Evolutionary conservation across 2,797 vertebrate species (phyloP).

Genomic region (Gallinago solitaria): DNA sequence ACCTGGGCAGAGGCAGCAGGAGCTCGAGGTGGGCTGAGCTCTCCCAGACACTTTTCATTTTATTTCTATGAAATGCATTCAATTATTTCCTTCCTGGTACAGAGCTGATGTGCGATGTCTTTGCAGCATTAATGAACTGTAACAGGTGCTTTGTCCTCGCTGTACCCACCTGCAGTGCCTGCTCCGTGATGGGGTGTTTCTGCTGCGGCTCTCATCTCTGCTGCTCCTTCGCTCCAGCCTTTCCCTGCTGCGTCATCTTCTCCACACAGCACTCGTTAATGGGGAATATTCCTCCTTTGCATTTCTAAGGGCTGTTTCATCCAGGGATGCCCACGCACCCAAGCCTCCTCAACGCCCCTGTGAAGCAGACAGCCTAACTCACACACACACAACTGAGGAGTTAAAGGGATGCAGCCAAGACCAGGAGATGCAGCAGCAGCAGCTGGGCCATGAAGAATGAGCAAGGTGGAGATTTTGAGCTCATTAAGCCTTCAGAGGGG

Average conservation of each 20-base stretch:
- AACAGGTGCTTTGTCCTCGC: not conserved
- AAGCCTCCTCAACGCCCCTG: not conserved
- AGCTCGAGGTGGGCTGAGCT: not conserved
- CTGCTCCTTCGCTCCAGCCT: not conserved
- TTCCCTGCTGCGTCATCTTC: not conserved
- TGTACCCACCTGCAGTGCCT: not conserved
- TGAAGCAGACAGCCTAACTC: not conserved
- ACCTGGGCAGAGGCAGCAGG: not conserved
- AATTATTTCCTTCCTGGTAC: not conserved
- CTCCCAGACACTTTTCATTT: not conserved
- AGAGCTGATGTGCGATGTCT: not conserved
- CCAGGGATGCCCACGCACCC: not conserved
- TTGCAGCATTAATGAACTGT: not conserved
- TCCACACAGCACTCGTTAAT: not conserved
- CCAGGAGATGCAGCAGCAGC: not conserved
- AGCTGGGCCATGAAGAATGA: not conserved
- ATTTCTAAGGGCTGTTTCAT: not conserved
- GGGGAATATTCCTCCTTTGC: not conserved
- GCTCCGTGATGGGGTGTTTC: not conserved
- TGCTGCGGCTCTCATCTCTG: not conserved
- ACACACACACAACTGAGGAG: not conserved
- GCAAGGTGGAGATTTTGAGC: rapidly evolving
- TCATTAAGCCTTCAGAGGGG: not conserved
- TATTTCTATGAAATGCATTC: not conserved
- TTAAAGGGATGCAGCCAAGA: not conserved